Conservation (phyloP, 2,888 invertebrate species). For the Pomacea canaliculata region DNA sequence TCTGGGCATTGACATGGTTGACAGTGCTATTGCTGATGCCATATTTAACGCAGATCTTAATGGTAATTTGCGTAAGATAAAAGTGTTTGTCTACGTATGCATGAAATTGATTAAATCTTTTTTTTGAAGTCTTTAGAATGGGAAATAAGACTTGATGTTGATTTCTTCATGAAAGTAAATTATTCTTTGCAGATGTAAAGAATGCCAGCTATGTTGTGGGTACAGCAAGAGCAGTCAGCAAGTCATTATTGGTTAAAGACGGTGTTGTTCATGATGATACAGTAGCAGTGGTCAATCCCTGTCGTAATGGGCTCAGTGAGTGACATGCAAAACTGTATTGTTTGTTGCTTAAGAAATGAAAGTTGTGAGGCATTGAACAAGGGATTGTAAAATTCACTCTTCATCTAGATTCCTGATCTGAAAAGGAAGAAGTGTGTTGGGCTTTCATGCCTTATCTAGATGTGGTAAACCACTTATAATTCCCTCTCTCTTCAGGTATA, state of each 20-base stretch:
- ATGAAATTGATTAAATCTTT: not conserved
- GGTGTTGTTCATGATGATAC: slow-evolving; percentile 11
- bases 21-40: slow-evolving; percentile 87
- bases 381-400: no score
- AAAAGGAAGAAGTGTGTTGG: no score
- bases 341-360: no score
- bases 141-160: not conserved
- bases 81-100: not conserved
- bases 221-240: slow-evolving; percentile 18
- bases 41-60: slow-evolving; percentile 86
- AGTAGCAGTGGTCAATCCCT: slow-evolving; percentile 35
- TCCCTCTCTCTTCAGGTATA: no score
- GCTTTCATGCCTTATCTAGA: no score
- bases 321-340: no score
- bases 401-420: no score
- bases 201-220: slow-evolving; percentile 29
- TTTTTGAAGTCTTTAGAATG: no score
- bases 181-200: slow-evolving; percentile 23
- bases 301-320: slow-evolving; percentile 37
- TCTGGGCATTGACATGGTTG: slow-evolving; percentile 86
- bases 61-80: slow-evolving; percentile 56
- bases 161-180: not conserved
- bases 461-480: no score
- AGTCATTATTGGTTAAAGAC: slow-evolving; percentile 7
- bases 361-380: no score